Evolutionary conservation across 2,888 invertebrate genomes (phyloP).

Genomic region (Rhabditoides inermis): DNA sequence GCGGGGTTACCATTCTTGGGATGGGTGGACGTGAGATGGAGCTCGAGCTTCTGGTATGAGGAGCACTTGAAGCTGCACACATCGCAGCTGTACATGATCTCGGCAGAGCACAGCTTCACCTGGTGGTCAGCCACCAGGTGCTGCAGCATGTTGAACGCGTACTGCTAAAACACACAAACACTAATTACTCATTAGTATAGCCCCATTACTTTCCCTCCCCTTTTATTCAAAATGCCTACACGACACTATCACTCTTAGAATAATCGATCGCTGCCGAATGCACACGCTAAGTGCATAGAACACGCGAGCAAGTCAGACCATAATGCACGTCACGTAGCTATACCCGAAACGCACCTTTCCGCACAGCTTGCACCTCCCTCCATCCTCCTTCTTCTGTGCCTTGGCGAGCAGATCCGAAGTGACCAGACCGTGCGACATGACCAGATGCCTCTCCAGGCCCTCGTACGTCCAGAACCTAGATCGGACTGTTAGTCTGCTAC

Average conservation of each 20-base stretch:
- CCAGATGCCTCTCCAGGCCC: slow-evolving; percentile 84
- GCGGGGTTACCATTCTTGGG: slow-evolving; percentile 34
- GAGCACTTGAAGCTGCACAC: slow-evolving; percentile 38
- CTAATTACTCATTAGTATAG: no score
- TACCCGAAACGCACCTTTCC: slow-evolving; percentile 66
- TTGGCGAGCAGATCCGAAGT: slow-evolving; percentile 92
- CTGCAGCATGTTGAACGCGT: slow-evolving; percentile 52
- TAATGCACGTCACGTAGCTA: no score
- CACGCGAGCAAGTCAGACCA: no score
- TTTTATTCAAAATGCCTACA: no score
- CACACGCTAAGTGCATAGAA: no score
- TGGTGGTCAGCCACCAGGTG: slow-evolving; percentile 49
- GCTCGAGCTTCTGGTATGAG: slow-evolving; percentile 43
- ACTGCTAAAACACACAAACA: slow-evolving; percentile 45
- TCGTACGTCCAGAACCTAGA: slow-evolving; percentile 81
- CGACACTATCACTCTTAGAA: no score
- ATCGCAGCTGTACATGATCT: slow-evolving; percentile 49
- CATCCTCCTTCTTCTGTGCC: slow-evolving; percentile 85
- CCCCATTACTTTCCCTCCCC: no score
- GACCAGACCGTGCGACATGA: slow-evolving; percentile 85
- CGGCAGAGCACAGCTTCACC: slow-evolving; percentile 47
- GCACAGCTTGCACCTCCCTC: slow-evolving; percentile 86
- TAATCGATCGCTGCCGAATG: no score
- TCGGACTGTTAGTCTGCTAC: neutral
- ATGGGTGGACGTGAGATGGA: slow-evolving; percentile 39